These are phyloP conservation scores for Ormia ochracea DNA, from an alignment of 2,888 invertebrate genomes.

Conservation along the genomic window DNA sequence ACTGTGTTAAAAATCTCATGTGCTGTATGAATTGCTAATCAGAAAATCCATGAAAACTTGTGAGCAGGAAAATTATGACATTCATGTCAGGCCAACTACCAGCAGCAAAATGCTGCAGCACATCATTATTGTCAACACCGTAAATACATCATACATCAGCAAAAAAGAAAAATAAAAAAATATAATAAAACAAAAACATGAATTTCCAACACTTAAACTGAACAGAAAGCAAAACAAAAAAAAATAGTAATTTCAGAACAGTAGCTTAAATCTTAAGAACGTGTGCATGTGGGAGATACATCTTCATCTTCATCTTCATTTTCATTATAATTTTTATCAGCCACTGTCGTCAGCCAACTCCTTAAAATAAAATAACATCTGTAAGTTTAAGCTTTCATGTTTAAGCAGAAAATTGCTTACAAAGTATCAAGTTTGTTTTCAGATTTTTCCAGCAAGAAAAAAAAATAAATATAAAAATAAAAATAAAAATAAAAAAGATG, in stretches of 20 bases:
- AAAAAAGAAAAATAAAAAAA: neutral
- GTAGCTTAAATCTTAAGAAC: constrained; percentile 28
- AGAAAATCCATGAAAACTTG: constrained; percentile 41
- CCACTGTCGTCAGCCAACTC: constrained; percentile 17
- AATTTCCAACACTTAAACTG: neutral
- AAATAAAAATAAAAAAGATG: neutral
- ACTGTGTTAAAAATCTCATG: constrained; percentile 54
- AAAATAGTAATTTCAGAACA: constrained; percentile 34
- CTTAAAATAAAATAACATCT: constrained; percentile 51
- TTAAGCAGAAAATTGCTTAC: neutral
- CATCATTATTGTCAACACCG: constrained; percentile 50
- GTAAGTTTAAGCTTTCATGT: constrained; percentile 56
- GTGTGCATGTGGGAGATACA: constrained; percentile 35
- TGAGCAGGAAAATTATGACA: constrained; percentile 54
- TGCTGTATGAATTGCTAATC: constrained; percentile 45
- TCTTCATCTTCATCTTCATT: constrained; percentile 25
- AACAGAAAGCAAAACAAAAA: neutral
- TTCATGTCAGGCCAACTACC: constrained; percentile 33
- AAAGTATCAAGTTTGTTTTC: constrained; percentile 28
- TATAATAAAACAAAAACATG: neutral
- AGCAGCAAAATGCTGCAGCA: neutral
- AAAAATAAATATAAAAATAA: too few relatives aligned
- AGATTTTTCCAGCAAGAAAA: neutral
- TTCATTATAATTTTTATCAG: too few relatives aligned
- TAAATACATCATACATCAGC: neutral